A percentile compares a stretch with the other conserved stretches of the same genome.
Evolutionary conservation across 2,113 vertebrate species (phyloP).

Genomic region (Peucedramus taeniatus): DNA sequence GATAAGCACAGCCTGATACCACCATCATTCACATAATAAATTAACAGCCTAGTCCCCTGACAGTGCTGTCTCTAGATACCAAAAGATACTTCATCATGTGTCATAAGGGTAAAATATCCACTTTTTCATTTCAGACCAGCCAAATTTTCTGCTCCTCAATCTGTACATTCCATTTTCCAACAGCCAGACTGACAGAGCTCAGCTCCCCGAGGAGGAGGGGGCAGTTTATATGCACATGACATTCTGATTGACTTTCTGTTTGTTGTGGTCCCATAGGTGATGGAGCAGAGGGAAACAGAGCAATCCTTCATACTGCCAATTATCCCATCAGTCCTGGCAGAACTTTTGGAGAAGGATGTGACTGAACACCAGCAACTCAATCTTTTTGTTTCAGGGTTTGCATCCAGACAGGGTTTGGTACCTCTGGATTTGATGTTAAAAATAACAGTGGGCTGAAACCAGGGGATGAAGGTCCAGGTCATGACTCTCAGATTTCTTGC

Average conservation of each 20-base stretch:
- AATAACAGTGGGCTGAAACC: not conserved
- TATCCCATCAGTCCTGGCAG: not conserved
- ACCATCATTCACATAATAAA: constrained; percentile 7
- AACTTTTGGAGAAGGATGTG: not conserved
- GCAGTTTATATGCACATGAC: not conserved
- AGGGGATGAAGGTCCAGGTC: not conserved
- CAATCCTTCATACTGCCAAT: not conserved
- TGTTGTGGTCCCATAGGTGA: not conserved
- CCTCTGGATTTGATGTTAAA: not conserved
- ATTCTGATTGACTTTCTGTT: not conserved
- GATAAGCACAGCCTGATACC: constrained; percentile 13
- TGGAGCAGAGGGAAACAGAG: not conserved
- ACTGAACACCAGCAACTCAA: not conserved
- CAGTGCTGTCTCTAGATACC: constrained; percentile 15
- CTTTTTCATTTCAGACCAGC: not conserved
- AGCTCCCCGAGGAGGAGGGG: not conserved
- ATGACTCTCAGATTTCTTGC: not conserved
- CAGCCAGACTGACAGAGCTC: not conserved
- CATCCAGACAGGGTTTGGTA: not conserved
- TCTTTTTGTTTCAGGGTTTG: not conserved
- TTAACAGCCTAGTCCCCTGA: not conserved
- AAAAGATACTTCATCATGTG: constrained; percentile 41
- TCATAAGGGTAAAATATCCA: not conserved
- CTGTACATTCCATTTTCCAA: not conserved
- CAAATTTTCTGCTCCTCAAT: not conserved